Evolutionary conservation across 2,113 vertebrate genomes (phyloP).

Genomic region (Machaerirhynchus nigripectus): DNA sequence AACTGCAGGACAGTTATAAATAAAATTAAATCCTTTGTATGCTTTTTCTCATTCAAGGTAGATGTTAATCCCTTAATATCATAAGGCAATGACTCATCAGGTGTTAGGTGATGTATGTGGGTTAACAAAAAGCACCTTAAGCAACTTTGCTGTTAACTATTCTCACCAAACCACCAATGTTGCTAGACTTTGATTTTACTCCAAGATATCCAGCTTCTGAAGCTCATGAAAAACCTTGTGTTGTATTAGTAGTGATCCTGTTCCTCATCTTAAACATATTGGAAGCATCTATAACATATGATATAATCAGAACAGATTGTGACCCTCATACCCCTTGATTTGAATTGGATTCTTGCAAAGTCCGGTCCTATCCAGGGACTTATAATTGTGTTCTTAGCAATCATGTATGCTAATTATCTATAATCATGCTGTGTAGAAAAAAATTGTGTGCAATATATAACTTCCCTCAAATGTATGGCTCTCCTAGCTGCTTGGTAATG

Average conservation of each 20-base stretch:
- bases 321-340: neutral
- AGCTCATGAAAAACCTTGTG: neutral
- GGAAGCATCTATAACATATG: neutral
- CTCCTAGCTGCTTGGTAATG: neutral
- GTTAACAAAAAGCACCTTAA: neutral
- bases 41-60: neutral
- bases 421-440: neutral
- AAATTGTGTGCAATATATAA: neutral
- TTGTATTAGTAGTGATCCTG: neutral
- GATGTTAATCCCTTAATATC: neutral
- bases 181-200: neutral
- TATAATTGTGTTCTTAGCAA: neutral
- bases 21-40: neutral
- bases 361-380: neutral
- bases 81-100: neutral
- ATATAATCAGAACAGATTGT: conserved; percentile 41
- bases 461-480: neutral
- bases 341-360: neutral
- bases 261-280: neutral
- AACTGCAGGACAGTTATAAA: neutral
- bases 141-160: neutral
- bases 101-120: neutral
- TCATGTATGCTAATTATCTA: neutral
- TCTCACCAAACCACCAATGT: neutral
- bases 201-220: neutral